Evolutionary conservation across 2,113 vertebrate species (phyloP).

Genomic region (Carassius carassius): DNA sequence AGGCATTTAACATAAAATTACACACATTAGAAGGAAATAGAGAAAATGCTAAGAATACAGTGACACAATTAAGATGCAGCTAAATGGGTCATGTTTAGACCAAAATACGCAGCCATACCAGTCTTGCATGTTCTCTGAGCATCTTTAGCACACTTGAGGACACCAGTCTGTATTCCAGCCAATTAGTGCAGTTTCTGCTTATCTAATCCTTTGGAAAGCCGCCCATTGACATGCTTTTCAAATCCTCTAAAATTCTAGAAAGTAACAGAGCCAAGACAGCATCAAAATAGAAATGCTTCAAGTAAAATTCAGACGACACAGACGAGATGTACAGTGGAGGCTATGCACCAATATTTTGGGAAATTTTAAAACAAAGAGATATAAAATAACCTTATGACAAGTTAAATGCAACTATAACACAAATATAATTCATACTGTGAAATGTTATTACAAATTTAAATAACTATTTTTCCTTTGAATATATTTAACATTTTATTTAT

Average conservation of each 20-base stretch:
- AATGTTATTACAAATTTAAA: background rate
- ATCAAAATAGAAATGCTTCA: slow-evolving; percentile 7
- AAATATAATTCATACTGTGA: background rate
- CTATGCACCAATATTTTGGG: too few species aligned
- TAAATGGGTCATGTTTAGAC: slow-evolving; percentile 39
- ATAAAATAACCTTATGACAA: too few species aligned
- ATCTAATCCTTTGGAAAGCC: slow-evolving; percentile 17
- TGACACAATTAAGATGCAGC: slow-evolving; percentile 30
- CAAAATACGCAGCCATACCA: slow-evolving; percentile 19
- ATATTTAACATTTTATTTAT: background rate
- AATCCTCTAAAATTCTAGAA: slow-evolving; percentile 4
- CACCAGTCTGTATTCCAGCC: slow-evolving; percentile 28
- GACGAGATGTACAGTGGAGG: background rate
- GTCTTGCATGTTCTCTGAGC: slow-evolving; percentile 14
- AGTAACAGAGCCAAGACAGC: slow-evolving; percentile 26
- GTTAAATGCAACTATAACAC: too few species aligned
- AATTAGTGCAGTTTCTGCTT: slow-evolving; percentile 31
- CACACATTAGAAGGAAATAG: slow-evolving; percentile 40
- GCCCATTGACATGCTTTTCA: slow-evolving; percentile 16
- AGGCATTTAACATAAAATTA: slow-evolving; percentile 52
- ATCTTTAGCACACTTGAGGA: slow-evolving; percentile 11
- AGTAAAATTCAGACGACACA: background rate
- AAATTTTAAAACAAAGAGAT: too few species aligned
- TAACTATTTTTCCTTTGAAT: background rate
- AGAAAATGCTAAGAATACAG: slow-evolving; percentile 35